Conservation (phyloP, 2,888 invertebrate genomes). For the Tetrapedia diversipes region DNA sequence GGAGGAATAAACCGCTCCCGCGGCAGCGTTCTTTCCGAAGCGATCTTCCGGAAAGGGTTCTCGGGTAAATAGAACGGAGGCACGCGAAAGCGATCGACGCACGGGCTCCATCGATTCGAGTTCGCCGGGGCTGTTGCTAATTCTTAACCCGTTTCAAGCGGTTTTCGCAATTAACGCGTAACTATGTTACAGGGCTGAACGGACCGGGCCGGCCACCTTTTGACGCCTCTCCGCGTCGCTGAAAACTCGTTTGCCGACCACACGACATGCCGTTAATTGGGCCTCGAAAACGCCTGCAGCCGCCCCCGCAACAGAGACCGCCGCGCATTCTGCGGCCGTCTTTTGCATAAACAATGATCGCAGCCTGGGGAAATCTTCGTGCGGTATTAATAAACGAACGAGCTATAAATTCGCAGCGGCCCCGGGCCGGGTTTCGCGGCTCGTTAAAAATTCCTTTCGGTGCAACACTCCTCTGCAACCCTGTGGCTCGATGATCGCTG, state of each 20-base stretch:
- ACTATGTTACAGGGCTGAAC: slow-evolving; percentile 67
- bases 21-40: not conserved
- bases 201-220: slow-evolving; percentile 69
- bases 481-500: slow-evolving; percentile 6
- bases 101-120: slow-evolving; percentile 8
- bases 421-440: slow-evolving; percentile 5
- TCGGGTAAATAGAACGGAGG: not conserved
- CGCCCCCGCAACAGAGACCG: slow-evolving; percentile 31
- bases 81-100: slow-evolving; percentile 1
- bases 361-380: slow-evolving; percentile 54
- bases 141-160: slow-evolving; percentile 59
- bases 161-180: slow-evolving; percentile 62
- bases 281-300: slow-evolving; percentile 59
- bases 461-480: slow-evolving; percentile 4
- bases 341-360: slow-evolving; percentile 65
- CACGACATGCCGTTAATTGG: slow-evolving; percentile 68
- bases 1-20: not conserved
- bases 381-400: slow-evolving; percentile 54
- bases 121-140: slow-evolving; percentile 16
- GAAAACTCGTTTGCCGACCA: slow-evolving; percentile 70
- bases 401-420: slow-evolving; percentile 25
- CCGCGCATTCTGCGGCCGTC: slow-evolving; percentile 42
- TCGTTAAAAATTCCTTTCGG: slow-evolving; percentile 45
- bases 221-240: slow-evolving; percentile 67
- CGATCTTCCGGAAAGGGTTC: not conserved